These are phyloP conservation scores for Pherbina coryleti DNA, from an alignment of 2,888 invertebrate species.

Conservation along the genomic window DNA sequence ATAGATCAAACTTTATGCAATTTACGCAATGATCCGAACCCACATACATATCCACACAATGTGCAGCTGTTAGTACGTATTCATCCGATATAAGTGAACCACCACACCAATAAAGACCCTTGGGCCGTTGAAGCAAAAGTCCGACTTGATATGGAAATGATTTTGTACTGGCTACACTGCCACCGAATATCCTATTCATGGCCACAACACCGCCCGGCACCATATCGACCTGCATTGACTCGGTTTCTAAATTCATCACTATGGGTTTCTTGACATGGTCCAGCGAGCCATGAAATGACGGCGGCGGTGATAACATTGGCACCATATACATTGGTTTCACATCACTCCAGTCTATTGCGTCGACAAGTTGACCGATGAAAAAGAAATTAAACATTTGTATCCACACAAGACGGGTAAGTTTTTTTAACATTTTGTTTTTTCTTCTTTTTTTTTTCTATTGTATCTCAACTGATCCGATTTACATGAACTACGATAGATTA, in stretches of 20 bases:
- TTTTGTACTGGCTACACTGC: conserved; percentile 61
- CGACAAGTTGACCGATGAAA: conserved; percentile 32
- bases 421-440: neutral
- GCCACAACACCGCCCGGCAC: conserved; percentile 61
- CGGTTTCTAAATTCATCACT: conserved; percentile 62
- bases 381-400: conserved; percentile 32
- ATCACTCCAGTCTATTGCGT: conserved; percentile 63
- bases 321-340: conserved; percentile 68
- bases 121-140: conserved; percentile 62
- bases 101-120: conserved; percentile 66
- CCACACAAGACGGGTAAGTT: neutral
- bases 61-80: conserved; percentile 65
- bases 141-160: conserved; percentile 67
- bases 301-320: conserved; percentile 59
- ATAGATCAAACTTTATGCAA: neutral
- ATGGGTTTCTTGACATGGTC: conserved; percentile 51
- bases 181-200: conserved; percentile 68
- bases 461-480: neutral
- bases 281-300: conserved; percentile 41
- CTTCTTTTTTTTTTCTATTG: neutral
- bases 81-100: conserved; percentile 66
- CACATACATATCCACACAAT: conserved; percentile 65
- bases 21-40: conserved; percentile 6
- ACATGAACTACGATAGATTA: neutral
- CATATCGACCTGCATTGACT: conserved; percentile 59